Evolutionary conservation across 2,797 vertebrate species (phyloP), one percentile per base, ranked within the genome.

Genomic region (Cossypha caffra): DNA sequence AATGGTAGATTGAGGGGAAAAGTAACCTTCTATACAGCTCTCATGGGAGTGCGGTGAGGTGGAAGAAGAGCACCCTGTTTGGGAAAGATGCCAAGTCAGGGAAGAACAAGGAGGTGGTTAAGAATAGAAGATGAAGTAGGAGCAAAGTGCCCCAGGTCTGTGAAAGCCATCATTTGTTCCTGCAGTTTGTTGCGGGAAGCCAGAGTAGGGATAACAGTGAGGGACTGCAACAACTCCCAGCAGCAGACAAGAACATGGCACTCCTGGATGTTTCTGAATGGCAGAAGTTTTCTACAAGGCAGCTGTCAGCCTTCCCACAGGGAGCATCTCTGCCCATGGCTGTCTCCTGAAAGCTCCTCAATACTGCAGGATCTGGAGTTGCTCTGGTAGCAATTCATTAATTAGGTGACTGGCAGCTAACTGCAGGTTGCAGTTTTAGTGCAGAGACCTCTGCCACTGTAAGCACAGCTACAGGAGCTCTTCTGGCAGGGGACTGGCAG

Each of bases 401-500:
- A 48, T 50, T 13, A 37, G 26, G 7, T 59, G 73, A 26, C 62
- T 88, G 92, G 19, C 62, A 84, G 25, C 28, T 48, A 57, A 72
- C 58, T 90, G 26, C 58, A 78, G 68, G 37, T 45, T 79, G 23
- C 52, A 63, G 28, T 71, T 88, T 31, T 20, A 78, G 35, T 43
- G 51, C 42, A 57, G 66, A 88, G 57, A 55, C 67, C 71, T 89
- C 63, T 84, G 87, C 25, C 52, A n/a, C 14, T 55, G 33, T 33
- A n/a, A 55, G 80, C 45, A 18, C 6, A 71, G 63, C 28, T 50
- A 48, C 47, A 86, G 25, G 42, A 82, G 72, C 0, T 1, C 61
- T 82, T 89, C 87, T 95, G 96, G 78, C 78, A 55, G 57, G 43
- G 26, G 10, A 52, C 78, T 86, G 90, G 75, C 66, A 88, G 66